Base-by-base conservation (phyloP, 2,888 invertebrate species). In the Mamestra brassicae region DNA sequence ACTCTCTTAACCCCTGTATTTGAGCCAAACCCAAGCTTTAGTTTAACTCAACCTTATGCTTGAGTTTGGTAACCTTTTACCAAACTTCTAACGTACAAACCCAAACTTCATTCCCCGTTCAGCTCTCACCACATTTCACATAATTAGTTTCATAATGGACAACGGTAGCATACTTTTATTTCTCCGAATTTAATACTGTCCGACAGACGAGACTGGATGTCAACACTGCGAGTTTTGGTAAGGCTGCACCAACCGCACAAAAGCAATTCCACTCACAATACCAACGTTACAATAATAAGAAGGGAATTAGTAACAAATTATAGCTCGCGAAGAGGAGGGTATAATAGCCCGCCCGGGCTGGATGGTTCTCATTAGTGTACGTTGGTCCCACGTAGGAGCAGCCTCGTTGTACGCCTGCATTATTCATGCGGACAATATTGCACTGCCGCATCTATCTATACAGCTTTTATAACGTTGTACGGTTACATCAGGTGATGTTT, bases 361-460 rank as follows among this genome's bases (percentile, higher is more conserved):
- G 93, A 92, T 93, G 92, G 90, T 92, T 93, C 95, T 95, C 95
- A 96, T 96, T 95, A 95, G 95, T 93, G 94, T 92, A 90, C 90
- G 91, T 85, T 90, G 91, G 92, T 92, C 90, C 89, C 90, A 89
- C 91, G 90, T 88, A 90, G 92, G 91, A 91, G 91, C 87, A 89
- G 90, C 63, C 90, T 92, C 91, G 92, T 92, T 92, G 92, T 90
- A 90, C 90, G 85, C 89, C 92, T 96, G 95, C 95, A 96, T 96
- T 95, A 96, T 96, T 96, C 95, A 96, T 96, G 94, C 92, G 93
- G 92, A 94, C 95, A 94, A 94, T 95, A 95, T 95, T 96, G 95
- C 95, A 93, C 89, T 90, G 89, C 90, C 92, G 90, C 90, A 90
- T 91, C 91, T 91, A 90, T 89, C 89, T 88, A 87, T 91, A 91